phyloP scores from a whole-genome alignment of 2,888 invertebrate species.

The Diarsia mendica region DNA sequence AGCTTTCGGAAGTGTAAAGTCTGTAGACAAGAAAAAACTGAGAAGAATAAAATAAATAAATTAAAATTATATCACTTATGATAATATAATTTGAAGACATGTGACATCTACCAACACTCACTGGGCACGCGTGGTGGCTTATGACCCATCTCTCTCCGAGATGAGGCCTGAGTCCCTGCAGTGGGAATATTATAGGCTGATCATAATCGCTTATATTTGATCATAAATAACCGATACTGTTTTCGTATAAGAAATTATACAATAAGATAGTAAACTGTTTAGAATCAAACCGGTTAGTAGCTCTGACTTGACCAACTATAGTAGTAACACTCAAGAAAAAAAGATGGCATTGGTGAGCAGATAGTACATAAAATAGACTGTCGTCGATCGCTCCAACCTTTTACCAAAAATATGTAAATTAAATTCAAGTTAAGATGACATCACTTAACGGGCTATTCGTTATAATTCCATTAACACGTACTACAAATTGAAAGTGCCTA shows the following conservation, averaged over 20 bases:
- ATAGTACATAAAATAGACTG: not conserved
- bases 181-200: too few relatives aligned
- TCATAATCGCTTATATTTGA: too few relatives aligned
- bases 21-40: not conserved
- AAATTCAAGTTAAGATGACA: slow-evolving; percentile 27
- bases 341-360: slow-evolving; percentile 37
- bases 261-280: not conserved
- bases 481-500: slow-evolving; percentile 26
- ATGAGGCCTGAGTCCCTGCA: too few relatives aligned
- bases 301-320: not conserved
- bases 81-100: too few relatives aligned
- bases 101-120: too few relatives aligned
- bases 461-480: slow-evolving; percentile 54
- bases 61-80: not conserved
- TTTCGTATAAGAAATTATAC: not conserved
- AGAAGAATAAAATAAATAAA: not conserved
- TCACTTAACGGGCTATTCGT: slow-evolving; percentile 34
- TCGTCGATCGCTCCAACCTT: not conserved
- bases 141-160: too few relatives aligned
- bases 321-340: not conserved
- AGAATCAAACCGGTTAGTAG: not conserved
- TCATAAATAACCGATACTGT: not conserved
- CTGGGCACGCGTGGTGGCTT: too few relatives aligned
- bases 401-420: slow-evolving; percentile 44
- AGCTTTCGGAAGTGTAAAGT: not conserved